phyloP scores from a whole-genome alignment of 2,888 invertebrate genomes.

The Heliconius hortense region DNA sequence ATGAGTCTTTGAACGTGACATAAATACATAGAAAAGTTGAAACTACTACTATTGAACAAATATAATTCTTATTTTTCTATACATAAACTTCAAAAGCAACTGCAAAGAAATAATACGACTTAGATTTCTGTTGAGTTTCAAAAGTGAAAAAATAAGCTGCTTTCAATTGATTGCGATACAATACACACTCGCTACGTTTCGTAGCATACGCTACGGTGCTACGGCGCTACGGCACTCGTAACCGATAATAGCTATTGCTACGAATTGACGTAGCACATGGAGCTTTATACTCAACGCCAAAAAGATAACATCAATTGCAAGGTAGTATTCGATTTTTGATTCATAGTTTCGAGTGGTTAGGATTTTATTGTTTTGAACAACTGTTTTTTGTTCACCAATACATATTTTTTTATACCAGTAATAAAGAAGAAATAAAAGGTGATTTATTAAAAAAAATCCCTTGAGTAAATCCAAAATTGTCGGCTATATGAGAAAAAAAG shows the following conservation, averaged over 20 bases:
- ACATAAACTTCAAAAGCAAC: not conserved
- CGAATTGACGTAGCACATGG: conserved; percentile 41
- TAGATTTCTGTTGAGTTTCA: conserved; percentile 12
- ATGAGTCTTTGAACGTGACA: not conserved
- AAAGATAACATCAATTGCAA: conserved; percentile 31
- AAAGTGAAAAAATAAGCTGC: conserved; percentile 25
- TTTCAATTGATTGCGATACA: conserved; percentile 37
- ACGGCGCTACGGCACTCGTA: conserved; percentile 32
- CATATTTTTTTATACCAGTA: not conserved
- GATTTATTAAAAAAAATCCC: not conserved
- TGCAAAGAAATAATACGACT: conserved; percentile 1
- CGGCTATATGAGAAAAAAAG: not conserved
- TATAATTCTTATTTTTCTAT: not conserved
- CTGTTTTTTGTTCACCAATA: not conserved
- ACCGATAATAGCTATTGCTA: conserved; percentile 37
- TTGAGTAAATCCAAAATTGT: not conserved
- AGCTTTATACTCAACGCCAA: conserved; percentile 29
- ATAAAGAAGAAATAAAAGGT: not conserved
- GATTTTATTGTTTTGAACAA: not conserved
- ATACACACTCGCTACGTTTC: conserved; percentile 30
- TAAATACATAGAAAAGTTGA: not conserved
- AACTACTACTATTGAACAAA: not conserved
- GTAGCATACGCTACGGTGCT: conserved; percentile 30
- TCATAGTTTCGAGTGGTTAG: conserved; percentile 14
- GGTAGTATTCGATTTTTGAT: conserved; percentile 26